These are phyloP conservation scores for Kradibia gibbosae DNA, from an alignment of 1,140 invertebrate species.

Conservation along the genomic window DNA sequence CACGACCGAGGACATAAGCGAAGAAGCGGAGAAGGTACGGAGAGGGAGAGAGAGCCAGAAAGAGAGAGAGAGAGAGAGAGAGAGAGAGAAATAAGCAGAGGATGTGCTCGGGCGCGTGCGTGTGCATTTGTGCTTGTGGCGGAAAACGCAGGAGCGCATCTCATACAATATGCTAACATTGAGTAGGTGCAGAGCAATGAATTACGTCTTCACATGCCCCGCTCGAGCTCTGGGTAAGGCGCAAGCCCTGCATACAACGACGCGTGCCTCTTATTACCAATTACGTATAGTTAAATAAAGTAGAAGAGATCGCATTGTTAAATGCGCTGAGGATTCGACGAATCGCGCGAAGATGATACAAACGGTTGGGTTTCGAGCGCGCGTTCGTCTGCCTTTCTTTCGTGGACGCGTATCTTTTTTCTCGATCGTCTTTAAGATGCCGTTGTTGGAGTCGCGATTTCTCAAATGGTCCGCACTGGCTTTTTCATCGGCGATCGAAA, in stretches of 20 bases:
- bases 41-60: neutral
- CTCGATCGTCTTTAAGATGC: neutral
- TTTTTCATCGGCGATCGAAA: neutral
- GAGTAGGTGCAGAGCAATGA: constrained; percentile 60
- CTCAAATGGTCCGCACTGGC: neutral
- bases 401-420: no score
- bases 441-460: neutral
- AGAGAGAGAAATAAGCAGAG: constrained; percentile 49
- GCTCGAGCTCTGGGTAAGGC: constrained; percentile 27
- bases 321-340: constrained; percentile 21
- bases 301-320: neutral
- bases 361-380: no score
- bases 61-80: neutral
- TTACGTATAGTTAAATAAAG: neutral
- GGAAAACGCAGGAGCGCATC: constrained; percentile 50
- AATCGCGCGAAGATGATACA: neutral
- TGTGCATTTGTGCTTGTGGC: no score
- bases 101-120: no score
- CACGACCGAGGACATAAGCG: constrained; percentile 11
- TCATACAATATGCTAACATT: constrained; percentile 60
- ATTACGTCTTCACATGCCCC: constrained; percentile 61
- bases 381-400: no score
- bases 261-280: neutral
- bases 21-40: constrained; percentile 31
- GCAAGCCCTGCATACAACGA: neutral